Conservation (phyloP, 2,113 vertebrate genomes). For the Dolichotis patagonum region DNA sequence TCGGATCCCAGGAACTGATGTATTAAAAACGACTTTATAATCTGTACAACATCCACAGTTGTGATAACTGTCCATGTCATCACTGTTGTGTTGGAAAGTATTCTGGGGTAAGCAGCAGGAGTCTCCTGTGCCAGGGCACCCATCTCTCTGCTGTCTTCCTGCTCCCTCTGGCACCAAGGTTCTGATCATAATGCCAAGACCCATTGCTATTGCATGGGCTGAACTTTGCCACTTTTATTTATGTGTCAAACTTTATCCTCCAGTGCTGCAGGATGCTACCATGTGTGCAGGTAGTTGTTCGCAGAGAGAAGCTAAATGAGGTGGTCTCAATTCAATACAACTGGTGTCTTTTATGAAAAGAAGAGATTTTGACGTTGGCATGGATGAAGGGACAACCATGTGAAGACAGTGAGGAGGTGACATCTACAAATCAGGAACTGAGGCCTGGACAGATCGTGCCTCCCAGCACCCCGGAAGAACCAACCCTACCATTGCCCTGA, state of each 20-base stretch:
- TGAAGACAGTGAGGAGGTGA: neutral
- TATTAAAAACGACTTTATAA: neutral
- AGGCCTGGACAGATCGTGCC: neutral
- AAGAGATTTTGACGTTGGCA: neutral
- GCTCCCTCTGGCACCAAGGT: neutral
- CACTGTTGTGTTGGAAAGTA: fast-evolving
- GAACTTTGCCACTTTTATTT: neutral
- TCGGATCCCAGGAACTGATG: neutral
- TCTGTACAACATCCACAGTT: too few relatives aligned
- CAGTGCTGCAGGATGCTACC: neutral
- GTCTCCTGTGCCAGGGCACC: neutral
- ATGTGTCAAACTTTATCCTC: neutral
- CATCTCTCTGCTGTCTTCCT: neutral
- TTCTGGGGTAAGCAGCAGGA: too few relatives aligned
- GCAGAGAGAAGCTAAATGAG: neutral
- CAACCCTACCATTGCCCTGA: fast-evolving
- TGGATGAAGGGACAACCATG: fast-evolving
- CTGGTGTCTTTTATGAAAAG: neutral
- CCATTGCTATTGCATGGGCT: neutral
- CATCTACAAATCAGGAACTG: neutral
- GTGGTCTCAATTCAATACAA: too few relatives aligned
- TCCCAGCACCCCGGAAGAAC: neutral
- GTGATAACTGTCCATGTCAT: fast-evolving
- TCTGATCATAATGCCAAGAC: too few relatives aligned
- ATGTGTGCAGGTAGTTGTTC: neutral